These are phyloP conservation scores for Cherax destructor DNA, from an alignment of 1,140 invertebrate species.

Conservation along the genomic window DNA sequence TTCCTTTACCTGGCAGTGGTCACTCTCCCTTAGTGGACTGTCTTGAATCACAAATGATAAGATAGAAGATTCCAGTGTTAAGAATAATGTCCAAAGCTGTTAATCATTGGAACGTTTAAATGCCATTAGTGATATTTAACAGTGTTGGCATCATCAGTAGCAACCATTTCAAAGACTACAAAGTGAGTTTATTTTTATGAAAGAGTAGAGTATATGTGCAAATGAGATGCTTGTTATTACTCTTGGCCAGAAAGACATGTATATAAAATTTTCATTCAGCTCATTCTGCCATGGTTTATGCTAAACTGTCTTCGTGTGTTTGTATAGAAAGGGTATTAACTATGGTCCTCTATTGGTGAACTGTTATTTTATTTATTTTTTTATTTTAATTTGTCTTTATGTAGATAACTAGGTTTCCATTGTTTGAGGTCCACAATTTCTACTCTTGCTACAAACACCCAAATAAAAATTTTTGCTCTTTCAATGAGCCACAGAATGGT, in stretches of 20 bases:
- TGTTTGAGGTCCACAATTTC: slow-evolving; percentile 19
- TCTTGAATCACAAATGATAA: slow-evolving; percentile 64
- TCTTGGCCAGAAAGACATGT: slow-evolving; percentile 47
- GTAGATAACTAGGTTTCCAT: slow-evolving; percentile 1
- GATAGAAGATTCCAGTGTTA: slow-evolving; percentile 48
- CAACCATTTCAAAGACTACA: slow-evolving; percentile 47
- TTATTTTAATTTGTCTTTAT: neutral
- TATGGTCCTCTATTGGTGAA: slow-evolving; percentile 22
- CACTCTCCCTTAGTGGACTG: slow-evolving; percentile 45
- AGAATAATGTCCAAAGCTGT: slow-evolving; percentile 33
- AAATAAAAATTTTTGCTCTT: slow-evolving; percentile 40
- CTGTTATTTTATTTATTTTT: slow-evolving; percentile 25
- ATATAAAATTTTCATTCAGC: slow-evolving; percentile 37
- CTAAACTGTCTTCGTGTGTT: slow-evolving; percentile 32
- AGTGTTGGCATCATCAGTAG: slow-evolving; percentile 42
- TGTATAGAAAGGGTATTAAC: slow-evolving; percentile 38
- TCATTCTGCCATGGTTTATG: slow-evolving; percentile 46
- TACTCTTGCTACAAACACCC: slow-evolving; percentile 36
- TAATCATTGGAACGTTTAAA: slow-evolving; percentile 31
- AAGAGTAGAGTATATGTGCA: slow-evolving; percentile 32
- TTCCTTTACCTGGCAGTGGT: slow-evolving; percentile 5
- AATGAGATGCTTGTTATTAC: slow-evolving; percentile 41
- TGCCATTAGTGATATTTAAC: slow-evolving; percentile 62
- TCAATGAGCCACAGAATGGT: slow-evolving; percentile 51
- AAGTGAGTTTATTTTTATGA: slow-evolving; percentile 60